Percentiles rank a stretch among this genome's conserved stretches.
Evolutionary conservation across 1,140 invertebrate genomes (phyloP).

Genomic region (Lepidostoma basale): DNA sequence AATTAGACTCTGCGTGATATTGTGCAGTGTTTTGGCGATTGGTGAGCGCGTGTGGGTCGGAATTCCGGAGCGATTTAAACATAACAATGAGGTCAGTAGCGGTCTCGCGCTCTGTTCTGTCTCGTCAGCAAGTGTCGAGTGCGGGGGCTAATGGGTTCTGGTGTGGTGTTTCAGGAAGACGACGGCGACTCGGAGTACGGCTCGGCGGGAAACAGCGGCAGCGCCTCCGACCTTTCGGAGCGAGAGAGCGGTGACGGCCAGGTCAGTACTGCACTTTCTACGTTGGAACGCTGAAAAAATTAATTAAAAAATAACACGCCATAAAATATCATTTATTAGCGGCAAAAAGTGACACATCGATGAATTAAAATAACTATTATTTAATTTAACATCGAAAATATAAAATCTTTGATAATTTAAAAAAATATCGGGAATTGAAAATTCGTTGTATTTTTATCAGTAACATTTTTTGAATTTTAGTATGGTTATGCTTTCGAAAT

Average conservation of each 20-base stretch:
- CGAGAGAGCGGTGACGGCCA: constrained; percentile 41
- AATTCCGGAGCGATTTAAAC: constrained; percentile 21
- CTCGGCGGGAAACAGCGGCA: constrained; percentile 41
- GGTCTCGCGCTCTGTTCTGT: constrained; percentile 17
- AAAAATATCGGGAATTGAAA: too few relatives aligned
- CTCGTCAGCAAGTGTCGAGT: constrained; percentile 25
- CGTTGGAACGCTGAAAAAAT: too few relatives aligned
- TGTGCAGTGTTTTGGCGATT: background rate
- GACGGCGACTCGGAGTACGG: constrained; percentile 40
- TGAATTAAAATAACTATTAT: too few relatives aligned
- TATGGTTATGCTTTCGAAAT: too few relatives aligned
- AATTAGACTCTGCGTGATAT: background rate
- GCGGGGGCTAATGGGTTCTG: background rate
- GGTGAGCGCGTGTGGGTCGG: background rate
- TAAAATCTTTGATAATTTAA: too few relatives aligned
- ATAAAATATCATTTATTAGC: too few relatives aligned
- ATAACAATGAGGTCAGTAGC: constrained; percentile 29
- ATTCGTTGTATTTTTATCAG: too few relatives aligned
- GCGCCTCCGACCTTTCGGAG: constrained; percentile 41
- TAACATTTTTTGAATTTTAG: too few relatives aligned
- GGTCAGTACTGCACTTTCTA: too few relatives aligned
- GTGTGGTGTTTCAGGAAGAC: constrained; percentile 37
- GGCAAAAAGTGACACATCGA: too few relatives aligned
- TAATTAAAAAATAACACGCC: too few relatives aligned
- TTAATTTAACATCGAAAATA: too few relatives aligned